A percentile compares a stretch with the other conserved stretches of the same genome.
Evolutionary conservation across 2,888 invertebrate species (phyloP).

Genomic region (Polydesmus complanatus): DNA sequence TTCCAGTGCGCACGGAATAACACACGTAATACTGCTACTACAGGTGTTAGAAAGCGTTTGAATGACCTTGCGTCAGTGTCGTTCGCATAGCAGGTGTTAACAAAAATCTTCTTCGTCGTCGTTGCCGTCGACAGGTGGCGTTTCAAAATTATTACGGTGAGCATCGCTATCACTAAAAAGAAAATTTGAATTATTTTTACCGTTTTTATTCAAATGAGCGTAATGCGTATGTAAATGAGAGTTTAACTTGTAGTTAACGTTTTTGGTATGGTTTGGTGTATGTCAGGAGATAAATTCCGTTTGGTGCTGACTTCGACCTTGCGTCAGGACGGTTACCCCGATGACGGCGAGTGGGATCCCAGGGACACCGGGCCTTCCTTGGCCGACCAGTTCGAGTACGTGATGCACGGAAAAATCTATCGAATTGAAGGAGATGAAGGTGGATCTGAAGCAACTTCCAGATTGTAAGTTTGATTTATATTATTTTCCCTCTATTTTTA

Average conservation of each 20-base stretch:
- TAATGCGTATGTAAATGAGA: neutral
- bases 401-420: conserved; percentile 96
- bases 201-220: neutral
- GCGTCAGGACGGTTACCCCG: conserved; percentile 90
- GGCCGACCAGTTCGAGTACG: conserved; percentile 96
- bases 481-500: neutral
- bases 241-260: no score
- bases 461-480: conserved; percentile 43
- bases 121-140: no score
- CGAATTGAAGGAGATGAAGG: conserved; percentile 94
- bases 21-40: no score
- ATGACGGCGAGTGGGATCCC: conserved; percentile 90
- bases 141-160: no score
- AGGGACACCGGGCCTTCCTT: conserved; percentile 59
- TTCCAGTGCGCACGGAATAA: no score
- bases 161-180: no score
- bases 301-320: conserved; percentile 87
- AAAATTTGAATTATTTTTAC: no score
- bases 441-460: conserved; percentile 63
- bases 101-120: no score
- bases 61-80: no score
- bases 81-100: no score
- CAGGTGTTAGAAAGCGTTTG: no score
- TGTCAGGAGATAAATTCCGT: conserved; percentile 55
- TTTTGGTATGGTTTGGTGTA: no score